Percentiles rank a stretch among this genome's conserved stretches.
phyloP scores from a whole-genome alignment of 2,888 invertebrate species.

The Macrophya annulata region DNA sequence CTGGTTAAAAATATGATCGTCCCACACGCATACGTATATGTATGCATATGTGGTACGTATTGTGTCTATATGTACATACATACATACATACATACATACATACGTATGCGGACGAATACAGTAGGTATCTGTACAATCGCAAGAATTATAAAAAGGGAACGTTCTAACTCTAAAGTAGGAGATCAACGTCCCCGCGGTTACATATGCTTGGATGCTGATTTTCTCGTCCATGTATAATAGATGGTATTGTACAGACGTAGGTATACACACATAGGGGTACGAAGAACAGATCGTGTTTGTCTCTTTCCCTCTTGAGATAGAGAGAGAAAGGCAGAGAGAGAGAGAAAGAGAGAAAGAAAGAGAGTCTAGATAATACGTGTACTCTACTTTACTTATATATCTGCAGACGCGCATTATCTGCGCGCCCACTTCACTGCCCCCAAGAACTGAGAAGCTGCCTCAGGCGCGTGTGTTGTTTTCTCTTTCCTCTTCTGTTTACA shows the following conservation, averaged over 20 bases:
- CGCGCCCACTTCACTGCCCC: slow-evolving; percentile 15
- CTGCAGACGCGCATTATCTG: slow-evolving; percentile 29
- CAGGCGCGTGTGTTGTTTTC: background rate
- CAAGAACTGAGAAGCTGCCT: background rate
- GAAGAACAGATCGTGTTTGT: slow-evolving; percentile 25
- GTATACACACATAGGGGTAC: background rate
- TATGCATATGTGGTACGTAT: background rate
- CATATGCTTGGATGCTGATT: slow-evolving; percentile 36
- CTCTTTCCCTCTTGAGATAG: background rate
- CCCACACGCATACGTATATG: background rate
- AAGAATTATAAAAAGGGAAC: background rate
- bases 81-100: background rate
- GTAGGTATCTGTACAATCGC: too few relatives aligned
- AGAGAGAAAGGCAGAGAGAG: too few relatives aligned
- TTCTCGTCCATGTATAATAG: slow-evolving; percentile 10
- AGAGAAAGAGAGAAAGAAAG: background rate
- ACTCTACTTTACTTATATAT: background rate
- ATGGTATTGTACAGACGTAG: background rate
- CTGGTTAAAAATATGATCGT: slow-evolving; percentile 7
- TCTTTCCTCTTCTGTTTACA: slow-evolving; percentile 11
- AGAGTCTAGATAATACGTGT: background rate
- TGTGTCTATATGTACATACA: background rate
- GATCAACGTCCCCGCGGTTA: slow-evolving; percentile 45
- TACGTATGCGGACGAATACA: background rate
- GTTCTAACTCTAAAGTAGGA: slow-evolving; percentile 6